Conservation (phyloP, 1,140 invertebrate species). For the Drosophila sproati region DNA sequence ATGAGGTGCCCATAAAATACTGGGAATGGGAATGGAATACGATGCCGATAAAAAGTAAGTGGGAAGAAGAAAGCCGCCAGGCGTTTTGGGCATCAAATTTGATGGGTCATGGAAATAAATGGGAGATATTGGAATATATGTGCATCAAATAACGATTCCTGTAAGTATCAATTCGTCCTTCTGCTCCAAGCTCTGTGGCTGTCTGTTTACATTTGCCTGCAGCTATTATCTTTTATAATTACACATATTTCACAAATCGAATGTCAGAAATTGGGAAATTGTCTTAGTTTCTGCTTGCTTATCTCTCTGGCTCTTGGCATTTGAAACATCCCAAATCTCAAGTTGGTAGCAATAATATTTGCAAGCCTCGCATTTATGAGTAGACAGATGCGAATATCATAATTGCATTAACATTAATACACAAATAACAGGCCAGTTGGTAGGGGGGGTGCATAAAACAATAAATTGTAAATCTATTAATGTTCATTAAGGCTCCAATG, state of each 20-base stretch:
- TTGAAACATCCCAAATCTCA: slow-evolving; percentile 1
- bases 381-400: slow-evolving; percentile 55
- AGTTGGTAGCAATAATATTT: slow-evolving; percentile 38
- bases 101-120: slow-evolving; percentile 33
- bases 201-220: background rate
- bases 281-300: background rate
- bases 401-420: slow-evolving; percentile 68
- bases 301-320: slow-evolving; percentile 4
- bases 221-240: slow-evolving; percentile 34
- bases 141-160: slow-evolving; percentile 14
- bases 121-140: slow-evolving; percentile 15
- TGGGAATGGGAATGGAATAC: slow-evolving; percentile 1
- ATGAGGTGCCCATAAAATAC: slow-evolving; percentile 43
- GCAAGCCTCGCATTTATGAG: slow-evolving; percentile 45
- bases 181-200: no score
- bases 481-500: slow-evolving; percentile 33
- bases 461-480: slow-evolving; percentile 39
- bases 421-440: slow-evolving; percentile 15
- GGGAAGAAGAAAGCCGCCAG: background rate
- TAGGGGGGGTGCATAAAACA: slow-evolving; percentile 7
- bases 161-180: background rate
- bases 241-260: slow-evolving; percentile 15
- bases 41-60: slow-evolving; percentile 24
- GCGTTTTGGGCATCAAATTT: slow-evolving; percentile 35
- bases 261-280: slow-evolving; percentile 13